Conservation (phyloP, 1,140 invertebrate species). For the Linepithema humile region DNA sequence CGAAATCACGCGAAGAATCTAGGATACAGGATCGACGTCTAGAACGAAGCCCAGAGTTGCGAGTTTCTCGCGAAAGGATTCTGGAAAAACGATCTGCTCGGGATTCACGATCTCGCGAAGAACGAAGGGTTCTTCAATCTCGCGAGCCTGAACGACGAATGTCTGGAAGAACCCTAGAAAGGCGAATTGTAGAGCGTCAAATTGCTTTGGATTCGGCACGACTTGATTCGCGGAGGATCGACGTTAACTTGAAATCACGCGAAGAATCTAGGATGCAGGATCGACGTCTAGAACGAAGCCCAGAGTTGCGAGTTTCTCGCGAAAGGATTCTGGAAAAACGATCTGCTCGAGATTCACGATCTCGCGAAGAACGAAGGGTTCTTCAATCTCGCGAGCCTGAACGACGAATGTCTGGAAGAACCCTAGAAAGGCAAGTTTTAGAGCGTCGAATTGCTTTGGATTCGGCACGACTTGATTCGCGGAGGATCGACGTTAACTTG, state of each 20-base stretch:
- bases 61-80: background rate
- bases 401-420: background rate
- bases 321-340: background rate
- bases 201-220: background rate
- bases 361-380: slow-evolving; percentile 2
- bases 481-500: background rate
- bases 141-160: slow-evolving; percentile 36
- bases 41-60: no score
- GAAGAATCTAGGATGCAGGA: background rate
- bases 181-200: background rate
- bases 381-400: slow-evolving; percentile 9
- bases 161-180: background rate
- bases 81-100: background rate
- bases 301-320: background rate
- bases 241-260: background rate
- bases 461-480: background rate
- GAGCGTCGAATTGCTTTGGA: background rate
- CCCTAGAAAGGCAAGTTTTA: background rate
- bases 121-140: background rate
- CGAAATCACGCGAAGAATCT: background rate
- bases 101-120: background rate
- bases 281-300: no score
- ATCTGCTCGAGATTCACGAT: background rate
- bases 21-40: background rate
- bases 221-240: background rate